These are phyloP conservation scores for Hydropsyche tenuis DNA, from an alignment of 1,140 invertebrate genomes.

Conservation along the genomic window DNA sequence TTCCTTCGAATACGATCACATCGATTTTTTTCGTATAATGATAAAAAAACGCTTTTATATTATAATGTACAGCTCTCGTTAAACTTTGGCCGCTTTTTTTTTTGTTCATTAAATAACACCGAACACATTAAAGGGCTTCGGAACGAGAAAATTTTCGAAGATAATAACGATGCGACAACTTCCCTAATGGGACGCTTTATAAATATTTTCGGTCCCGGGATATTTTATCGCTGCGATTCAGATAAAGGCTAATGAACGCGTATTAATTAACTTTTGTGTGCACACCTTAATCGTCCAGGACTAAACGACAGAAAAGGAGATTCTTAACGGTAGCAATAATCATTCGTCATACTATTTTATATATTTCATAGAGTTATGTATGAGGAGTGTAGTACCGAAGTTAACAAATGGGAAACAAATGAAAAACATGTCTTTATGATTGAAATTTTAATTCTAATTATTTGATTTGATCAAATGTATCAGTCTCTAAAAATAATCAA, in stretches of 20 bases:
- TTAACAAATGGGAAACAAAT: too few species aligned
- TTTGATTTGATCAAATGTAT: too few species aligned
- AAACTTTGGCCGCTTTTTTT: too few species aligned
- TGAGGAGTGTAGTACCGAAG: too few species aligned
- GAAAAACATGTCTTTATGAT: too few species aligned
- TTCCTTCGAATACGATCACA: background rate
- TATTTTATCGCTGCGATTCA: background rate
- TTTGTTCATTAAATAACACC: too few species aligned
- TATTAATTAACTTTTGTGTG: constrained; percentile 24
- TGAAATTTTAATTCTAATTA: too few species aligned
- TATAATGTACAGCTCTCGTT: too few species aligned
- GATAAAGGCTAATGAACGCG: constrained; percentile 25
- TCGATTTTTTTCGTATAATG: background rate
- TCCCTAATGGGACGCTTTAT: constrained; percentile 6
- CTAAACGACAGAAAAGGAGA: background rate
- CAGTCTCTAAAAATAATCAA: too few species aligned
- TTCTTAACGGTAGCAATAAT: too few species aligned
- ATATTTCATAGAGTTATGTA: too few species aligned
- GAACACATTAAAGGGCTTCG: background rate
- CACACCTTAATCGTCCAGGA: constrained; percentile 9
- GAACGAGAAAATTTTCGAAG: background rate
- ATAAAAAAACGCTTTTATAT: background rate
- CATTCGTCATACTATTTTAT: too few species aligned
- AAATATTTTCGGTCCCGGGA: constrained; percentile 10
- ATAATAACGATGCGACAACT: background rate